Conservation (phyloP, 2,888 invertebrate species). For the Phortica okadai region DNA sequence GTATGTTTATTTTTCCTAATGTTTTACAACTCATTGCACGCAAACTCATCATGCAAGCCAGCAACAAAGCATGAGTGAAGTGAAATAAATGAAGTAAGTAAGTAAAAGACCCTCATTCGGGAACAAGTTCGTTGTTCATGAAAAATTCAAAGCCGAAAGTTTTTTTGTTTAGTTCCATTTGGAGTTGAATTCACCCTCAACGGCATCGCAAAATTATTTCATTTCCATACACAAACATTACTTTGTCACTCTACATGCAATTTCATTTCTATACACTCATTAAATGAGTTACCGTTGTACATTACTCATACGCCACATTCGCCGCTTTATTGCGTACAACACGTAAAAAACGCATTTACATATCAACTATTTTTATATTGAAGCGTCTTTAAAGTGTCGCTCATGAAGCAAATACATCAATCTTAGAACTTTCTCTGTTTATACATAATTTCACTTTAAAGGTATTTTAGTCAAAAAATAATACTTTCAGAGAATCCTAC, state of each 20-base stretch:
- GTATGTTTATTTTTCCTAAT: slow-evolving; percentile 11
- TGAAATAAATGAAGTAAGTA: too few species aligned
- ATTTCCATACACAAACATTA: background rate
- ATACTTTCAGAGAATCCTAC: too few species aligned
- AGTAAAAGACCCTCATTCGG: too few species aligned
- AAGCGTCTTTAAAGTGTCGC: too few species aligned
- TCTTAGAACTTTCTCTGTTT: too few species aligned
- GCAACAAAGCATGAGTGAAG: too few species aligned
- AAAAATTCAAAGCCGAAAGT: slow-evolving; percentile 13
- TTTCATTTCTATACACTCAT: background rate
- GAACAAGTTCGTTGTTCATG: background rate
- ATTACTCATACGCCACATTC: slow-evolving; percentile 12
- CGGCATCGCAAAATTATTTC: background rate
- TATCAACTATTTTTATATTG: too few species aligned
- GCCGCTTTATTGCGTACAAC: too few species aligned
- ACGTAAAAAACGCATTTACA: too few species aligned
- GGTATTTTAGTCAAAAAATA: too few species aligned
- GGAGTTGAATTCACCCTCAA: background rate
- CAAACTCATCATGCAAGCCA: background rate
- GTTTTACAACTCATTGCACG: slow-evolving; percentile 32
- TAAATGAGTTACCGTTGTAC: background rate
- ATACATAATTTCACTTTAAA: too few species aligned
- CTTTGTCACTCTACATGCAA: background rate
- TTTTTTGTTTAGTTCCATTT: slow-evolving; percentile 1
- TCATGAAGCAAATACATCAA: too few species aligned